Evolutionary conservation across 2,888 invertebrate species (phyloP).

Genomic region (Notocelia uddmanniana): DNA sequence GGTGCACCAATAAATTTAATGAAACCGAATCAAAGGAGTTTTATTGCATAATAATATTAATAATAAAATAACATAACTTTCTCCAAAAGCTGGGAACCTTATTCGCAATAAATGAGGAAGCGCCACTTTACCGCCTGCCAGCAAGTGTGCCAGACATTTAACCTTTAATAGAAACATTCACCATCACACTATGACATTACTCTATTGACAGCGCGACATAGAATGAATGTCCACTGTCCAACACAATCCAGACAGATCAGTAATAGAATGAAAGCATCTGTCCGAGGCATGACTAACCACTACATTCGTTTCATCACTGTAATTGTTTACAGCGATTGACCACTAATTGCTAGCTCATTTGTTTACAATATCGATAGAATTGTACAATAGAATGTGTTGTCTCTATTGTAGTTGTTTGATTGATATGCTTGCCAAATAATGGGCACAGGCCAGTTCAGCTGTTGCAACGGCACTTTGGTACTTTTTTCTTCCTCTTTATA

Average conservation of each 20-base stretch:
- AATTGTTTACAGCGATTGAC: slow-evolving; percentile 43
- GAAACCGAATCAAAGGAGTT: too few species aligned
- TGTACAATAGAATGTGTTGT: slow-evolving; percentile 33
- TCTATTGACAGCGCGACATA: slow-evolving; percentile 13
- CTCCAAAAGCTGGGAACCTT: not conserved
- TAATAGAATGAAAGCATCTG: slow-evolving; percentile 15
- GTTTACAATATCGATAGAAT: slow-evolving; percentile 41
- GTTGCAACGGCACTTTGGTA: not conserved
- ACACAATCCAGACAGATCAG: slow-evolving; percentile 12
- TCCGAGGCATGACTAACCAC: slow-evolving; percentile 29
- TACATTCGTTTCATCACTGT: slow-evolving; percentile 36
- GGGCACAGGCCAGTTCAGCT: not conserved
- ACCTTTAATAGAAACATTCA: slow-evolving; percentile 27
- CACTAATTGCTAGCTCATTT: slow-evolving; percentile 42
- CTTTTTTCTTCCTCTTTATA: not conserved
- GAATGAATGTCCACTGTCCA: slow-evolving; percentile 5
- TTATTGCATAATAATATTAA: too few species aligned
- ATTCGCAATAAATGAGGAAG: not conserved
- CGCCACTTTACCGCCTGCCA: not conserved
- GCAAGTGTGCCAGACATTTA: not conserved
- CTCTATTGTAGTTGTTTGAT: slow-evolving; percentile 32
- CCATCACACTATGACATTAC: slow-evolving; percentile 12
- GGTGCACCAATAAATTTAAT: too few species aligned
- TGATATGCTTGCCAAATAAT: slow-evolving; percentile 16
- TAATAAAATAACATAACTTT: not conserved